Percentiles rank a stretch among this genome's conserved stretches.
phyloP scores from a whole-genome alignment of 2,888 invertebrate genomes.

The Drosophila pegasa region DNA sequence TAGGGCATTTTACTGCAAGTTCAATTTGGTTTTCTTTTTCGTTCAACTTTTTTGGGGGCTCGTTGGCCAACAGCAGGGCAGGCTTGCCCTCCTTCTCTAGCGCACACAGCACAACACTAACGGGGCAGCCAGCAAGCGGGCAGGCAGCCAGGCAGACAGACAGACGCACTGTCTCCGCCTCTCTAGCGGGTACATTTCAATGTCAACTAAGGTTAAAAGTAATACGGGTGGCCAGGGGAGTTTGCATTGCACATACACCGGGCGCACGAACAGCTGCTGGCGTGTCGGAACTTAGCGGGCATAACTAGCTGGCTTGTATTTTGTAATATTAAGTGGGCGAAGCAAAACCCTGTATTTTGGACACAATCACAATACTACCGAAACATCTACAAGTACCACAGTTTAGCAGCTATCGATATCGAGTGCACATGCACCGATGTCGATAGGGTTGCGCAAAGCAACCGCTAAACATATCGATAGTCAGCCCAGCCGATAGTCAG shows the following conservation, averaged over 20 bases:
- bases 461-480: conserved; percentile 12
- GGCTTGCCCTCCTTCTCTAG: conserved; percentile 54
- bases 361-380: conserved; percentile 70
- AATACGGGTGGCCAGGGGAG: conserved; percentile 57
- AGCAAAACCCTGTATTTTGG: conserved; percentile 70
- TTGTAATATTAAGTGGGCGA: conserved; percentile 48
- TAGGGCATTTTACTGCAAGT: not conserved
- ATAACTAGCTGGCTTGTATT: conserved; percentile 51
- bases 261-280: conserved; percentile 47
- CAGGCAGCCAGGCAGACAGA: conserved; percentile 30
- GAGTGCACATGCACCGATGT: conserved; percentile 32
- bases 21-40: not conserved
- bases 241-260: conserved; percentile 58
- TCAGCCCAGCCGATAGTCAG: conserved; percentile 13
- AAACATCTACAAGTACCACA: conserved; percentile 49
- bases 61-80: conserved; percentile 13
- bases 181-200: conserved; percentile 82
- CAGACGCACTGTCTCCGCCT: conserved; percentile 61
- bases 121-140: conserved; percentile 9
- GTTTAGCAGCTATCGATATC: conserved; percentile 50
- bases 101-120: conserved; percentile 49
- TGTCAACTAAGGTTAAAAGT: conserved; percentile 85
- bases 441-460: conserved; percentile 10
- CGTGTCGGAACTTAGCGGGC: conserved; percentile 45
- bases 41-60: conserved; percentile 8